A percentile compares a stretch with the other conserved stretches of the same genome.
phyloP scores from a whole-genome alignment of 2,797 vertebrate genomes.

The Knipowitschia caucasica region DNA sequence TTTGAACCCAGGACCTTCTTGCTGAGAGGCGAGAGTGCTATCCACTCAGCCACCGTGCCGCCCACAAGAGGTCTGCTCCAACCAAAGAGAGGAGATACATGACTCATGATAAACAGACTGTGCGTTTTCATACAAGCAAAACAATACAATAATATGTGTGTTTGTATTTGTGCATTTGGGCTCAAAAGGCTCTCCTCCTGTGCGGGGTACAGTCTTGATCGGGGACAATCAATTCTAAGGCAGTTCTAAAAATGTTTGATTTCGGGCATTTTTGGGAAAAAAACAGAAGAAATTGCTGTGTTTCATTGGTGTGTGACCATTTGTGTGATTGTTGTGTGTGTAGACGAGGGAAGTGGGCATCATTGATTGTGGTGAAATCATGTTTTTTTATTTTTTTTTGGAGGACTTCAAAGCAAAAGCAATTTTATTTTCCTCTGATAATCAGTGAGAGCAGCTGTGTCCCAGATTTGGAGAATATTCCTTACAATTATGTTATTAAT shows the following conservation, averaged over 20 bases:
- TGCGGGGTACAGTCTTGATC: too few relatives aligned
- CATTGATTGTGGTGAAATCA: not conserved
- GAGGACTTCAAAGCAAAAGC: not conserved
- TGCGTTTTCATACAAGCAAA: slow-evolving; percentile 21
- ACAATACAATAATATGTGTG: too few relatives aligned
- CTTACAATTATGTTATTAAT: not conserved
- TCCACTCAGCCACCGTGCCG: too few relatives aligned
- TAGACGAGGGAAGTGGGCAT: not conserved
- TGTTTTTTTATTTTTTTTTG: not conserved
- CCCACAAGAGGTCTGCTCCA: slow-evolving; percentile 11
- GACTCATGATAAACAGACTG: slow-evolving; percentile 32
- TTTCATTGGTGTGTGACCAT: too few relatives aligned
- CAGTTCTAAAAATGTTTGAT: too few relatives aligned
- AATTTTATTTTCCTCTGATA: not conserved
- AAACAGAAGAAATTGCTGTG: too few relatives aligned
- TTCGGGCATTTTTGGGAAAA: too few relatives aligned
- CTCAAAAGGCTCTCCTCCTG: too few relatives aligned
- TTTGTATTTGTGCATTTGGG: too few relatives aligned
- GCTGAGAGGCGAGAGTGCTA: too few relatives aligned
- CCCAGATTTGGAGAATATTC: not conserved
- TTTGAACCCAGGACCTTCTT: too few relatives aligned
- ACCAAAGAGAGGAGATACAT: slow-evolving; percentile 12
- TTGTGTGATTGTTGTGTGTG: not conserved
- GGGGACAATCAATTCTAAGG: too few relatives aligned
- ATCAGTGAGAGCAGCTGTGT: slow-evolving; percentile 21